Percentiles rank a stretch among this genome's conserved stretches.
Evolutionary conservation across 2,888 invertebrate genomes (phyloP).

Genomic region (Morinoia aosen): DNA sequence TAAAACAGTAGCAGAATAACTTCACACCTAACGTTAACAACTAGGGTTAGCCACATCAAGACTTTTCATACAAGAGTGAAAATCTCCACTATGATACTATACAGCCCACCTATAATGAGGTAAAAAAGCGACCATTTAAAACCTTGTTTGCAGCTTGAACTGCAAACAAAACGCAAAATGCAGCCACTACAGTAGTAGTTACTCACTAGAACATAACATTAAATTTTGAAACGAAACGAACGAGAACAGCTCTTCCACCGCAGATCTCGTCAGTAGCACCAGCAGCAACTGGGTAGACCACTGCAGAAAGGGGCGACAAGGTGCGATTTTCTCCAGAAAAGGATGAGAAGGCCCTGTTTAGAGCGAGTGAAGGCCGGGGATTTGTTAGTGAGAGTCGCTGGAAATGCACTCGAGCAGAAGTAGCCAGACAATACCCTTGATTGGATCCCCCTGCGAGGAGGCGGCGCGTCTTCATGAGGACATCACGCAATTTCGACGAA

Average conservation of each 20-base stretch:
- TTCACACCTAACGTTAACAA: background rate
- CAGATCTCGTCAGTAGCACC: background rate
- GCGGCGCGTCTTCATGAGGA: slow-evolving; percentile 21
- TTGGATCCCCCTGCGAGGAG: slow-evolving; percentile 42
- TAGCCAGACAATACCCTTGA: slow-evolving; percentile 44
- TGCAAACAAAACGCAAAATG: background rate
- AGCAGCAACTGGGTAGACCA: background rate
- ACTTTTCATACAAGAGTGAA: background rate
- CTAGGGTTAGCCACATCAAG: background rate
- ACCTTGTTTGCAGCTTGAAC: background rate
- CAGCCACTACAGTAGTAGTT: background rate
- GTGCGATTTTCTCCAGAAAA: slow-evolving; percentile 1
- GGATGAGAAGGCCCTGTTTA: slow-evolving; percentile 17
- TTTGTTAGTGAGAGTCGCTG: slow-evolving; percentile 29
- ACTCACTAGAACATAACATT: background rate
- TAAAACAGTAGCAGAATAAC: background rate
- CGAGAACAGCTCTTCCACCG: background rate
- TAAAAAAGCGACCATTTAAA: background rate
- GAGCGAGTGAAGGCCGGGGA: slow-evolving; percentile 27
- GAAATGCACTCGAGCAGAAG: slow-evolving; percentile 45
- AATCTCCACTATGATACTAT: background rate
- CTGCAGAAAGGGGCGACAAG: background rate
- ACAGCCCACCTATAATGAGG: background rate
- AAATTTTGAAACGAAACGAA: background rate
- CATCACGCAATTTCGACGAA: background rate